Base-by-base conservation (phyloP, 2,797 vertebrate species). In the Myiotriccus ornatus region DNA sequence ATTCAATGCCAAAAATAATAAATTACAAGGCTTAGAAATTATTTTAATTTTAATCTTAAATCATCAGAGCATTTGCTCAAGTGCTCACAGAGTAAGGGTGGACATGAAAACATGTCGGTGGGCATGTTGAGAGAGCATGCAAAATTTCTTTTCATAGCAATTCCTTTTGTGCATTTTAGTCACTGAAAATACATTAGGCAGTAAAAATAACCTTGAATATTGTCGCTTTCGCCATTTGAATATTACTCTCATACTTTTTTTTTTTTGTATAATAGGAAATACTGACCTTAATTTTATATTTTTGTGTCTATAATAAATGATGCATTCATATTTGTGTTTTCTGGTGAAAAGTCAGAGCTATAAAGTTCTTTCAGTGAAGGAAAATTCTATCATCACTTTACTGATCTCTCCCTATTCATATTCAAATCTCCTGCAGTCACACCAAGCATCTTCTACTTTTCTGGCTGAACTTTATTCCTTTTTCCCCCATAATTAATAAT, bases 401-500 rank as follows among this genome's bases (percentile, higher is more conserved):
- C 8, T 47, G 14, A 79, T 49, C 41, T 81, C n/a, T 83, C 12
- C 13, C 14, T 67, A 17, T 63, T 63, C 11, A n/a, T 21, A 63
- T 27, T 74, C 22, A 55, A 22, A 44, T 63, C 30, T 67, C 28
- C 35, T 67, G 27, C 18, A 57, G 35, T 46, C 20, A 76, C 12
- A 81, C 7, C 22, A 86, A 39, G 10, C 49, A 76, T 21, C 10
- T 76, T 44, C 35, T 43, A 4, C 23, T 80, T 85, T 55, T 74
- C 47, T 41, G 46, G 12, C 12, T 67, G 39, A 89, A 79, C 1
- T 20, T 43, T 35, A 73, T 62, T 68, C 24, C 27, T 56, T 52
- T 14, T 23, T 0, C 0, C 1, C 3, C 3, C 3, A 3, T 12
- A 75, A 37, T 41, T 32, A 90, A n/a, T n/a, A 84, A 57, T n/a